Evolutionary conservation across 2,797 vertebrate species (phyloP).

Genomic region (Rhinella marina): DNA sequence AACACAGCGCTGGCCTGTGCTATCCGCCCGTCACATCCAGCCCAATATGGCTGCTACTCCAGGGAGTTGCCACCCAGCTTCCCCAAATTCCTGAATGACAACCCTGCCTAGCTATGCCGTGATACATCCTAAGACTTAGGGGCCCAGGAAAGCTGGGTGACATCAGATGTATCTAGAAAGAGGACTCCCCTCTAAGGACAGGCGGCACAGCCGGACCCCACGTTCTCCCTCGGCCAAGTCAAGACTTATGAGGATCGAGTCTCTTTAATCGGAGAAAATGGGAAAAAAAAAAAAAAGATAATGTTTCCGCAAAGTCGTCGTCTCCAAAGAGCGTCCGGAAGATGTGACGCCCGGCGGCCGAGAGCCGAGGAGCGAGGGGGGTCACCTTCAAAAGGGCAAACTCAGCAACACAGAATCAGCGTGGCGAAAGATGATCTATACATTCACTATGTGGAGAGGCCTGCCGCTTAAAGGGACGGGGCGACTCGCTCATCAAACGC

Average conservation of each 20-base stretch:
- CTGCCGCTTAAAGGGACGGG: not conserved
- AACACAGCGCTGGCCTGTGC: not conserved
- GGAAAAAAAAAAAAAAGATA: no score
- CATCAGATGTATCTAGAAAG: not conserved
- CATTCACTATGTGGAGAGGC: not conserved
- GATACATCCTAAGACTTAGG: not conserved
- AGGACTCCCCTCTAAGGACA: not conserved
- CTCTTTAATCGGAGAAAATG: not conserved
- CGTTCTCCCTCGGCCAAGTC: not conserved
- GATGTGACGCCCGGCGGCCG: not conserved
- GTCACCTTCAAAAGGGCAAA: slow-evolving; percentile 6
- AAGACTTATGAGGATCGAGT: not conserved
- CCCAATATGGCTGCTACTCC: not conserved
- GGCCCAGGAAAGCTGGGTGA: not conserved
- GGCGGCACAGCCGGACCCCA: not conserved
- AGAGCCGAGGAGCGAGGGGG: not conserved
- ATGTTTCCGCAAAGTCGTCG: not conserved
- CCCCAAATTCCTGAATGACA: not conserved
- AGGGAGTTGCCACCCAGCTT: not conserved
- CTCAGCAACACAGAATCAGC: not conserved
- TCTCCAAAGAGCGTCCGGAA: not conserved
- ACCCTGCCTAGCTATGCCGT: not conserved
- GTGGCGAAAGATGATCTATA: not conserved
- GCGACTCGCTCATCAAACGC: no score
- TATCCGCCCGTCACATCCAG: not conserved